Percentiles rank a stretch among this genome's conserved stretches.
These are phyloP conservation scores for Barbus barbus DNA, from an alignment of 2,113 vertebrate genomes.

Conservation along the genomic window DNA sequence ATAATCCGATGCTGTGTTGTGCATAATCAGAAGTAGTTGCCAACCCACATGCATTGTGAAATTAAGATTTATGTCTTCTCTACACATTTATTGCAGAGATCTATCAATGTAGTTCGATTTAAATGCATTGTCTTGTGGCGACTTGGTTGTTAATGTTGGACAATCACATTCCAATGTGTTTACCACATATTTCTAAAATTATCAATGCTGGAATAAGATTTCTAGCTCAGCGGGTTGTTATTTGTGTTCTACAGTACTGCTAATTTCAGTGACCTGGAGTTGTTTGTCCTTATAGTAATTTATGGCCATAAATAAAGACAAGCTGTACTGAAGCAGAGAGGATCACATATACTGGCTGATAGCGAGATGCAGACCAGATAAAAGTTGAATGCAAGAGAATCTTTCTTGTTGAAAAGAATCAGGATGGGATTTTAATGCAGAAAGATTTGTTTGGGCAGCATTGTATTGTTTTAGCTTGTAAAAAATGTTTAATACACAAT, in stretches of 20 bases:
- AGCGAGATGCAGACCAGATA: background rate
- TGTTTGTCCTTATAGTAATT: constrained; percentile 22
- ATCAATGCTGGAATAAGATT: background rate
- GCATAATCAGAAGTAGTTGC: background rate
- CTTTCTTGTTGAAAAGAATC: background rate
- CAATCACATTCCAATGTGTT: constrained; percentile 14
- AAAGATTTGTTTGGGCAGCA: background rate
- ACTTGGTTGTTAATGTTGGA: constrained; percentile 6
- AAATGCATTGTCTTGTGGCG: background rate
- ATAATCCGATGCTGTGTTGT: background rate
- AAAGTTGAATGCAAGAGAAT: background rate
- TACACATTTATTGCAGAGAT: background rate
- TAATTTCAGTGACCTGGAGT: constrained; percentile 33
- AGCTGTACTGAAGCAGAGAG: background rate
- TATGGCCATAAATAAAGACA: constrained; percentile 11
- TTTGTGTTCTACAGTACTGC: background rate
- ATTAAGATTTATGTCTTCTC: background rate
- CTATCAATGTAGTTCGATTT: background rate
- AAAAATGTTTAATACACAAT: too few relatives aligned
- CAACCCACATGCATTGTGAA: background rate
- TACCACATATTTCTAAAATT: constrained; percentile 22
- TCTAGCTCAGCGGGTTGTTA: constrained; percentile 3
- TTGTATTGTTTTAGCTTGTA: background rate
- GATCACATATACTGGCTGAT: background rate
- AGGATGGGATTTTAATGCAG: background rate